phyloP scores from a whole-genome alignment of 1,140 invertebrate species.

The Pseudomyrmex flavicornis region DNA sequence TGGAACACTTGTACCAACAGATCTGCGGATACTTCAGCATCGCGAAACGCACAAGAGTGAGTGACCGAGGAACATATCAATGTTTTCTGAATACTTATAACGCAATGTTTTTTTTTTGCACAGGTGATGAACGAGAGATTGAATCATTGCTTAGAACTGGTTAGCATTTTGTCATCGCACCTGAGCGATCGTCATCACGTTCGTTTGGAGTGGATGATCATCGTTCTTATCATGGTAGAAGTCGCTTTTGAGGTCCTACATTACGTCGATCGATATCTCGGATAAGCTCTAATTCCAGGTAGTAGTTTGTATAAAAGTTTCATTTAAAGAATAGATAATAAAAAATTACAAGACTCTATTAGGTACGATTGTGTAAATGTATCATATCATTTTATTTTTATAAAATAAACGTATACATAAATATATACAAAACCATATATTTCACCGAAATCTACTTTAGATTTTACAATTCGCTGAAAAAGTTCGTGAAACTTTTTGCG shows the following conservation, averaged over 20 bases:
- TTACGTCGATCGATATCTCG: constrained; percentile 87
- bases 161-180: constrained; percentile 94
- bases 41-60: constrained; percentile 91
- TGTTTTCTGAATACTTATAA: not conserved
- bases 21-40: constrained; percentile 94
- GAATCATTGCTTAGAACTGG: constrained; percentile 95
- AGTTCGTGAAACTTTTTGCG: not conserved
- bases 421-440: constrained; percentile 3
- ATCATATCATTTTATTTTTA: too few species aligned
- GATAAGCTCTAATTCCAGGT: constrained; percentile 38
- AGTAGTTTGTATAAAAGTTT: not conserved
- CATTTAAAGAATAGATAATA: not conserved
- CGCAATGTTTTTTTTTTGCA: constrained; percentile 68
- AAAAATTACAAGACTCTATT: not conserved
- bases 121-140: constrained; percentile 98
- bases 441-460: not conserved
- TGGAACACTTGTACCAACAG: constrained; percentile 93
- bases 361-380: too few species aligned
- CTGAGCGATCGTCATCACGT: constrained; percentile 96
- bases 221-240: constrained; percentile 97
- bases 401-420: not conserved
- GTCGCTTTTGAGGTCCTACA: constrained; percentile 95
- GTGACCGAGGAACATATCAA: constrained; percentile 16
- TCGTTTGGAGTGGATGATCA: constrained; percentile 98
- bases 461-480: not conserved